Conservation (phyloP, 1,140 invertebrate species). For the Pseudobourletiella spinata region DNA sequence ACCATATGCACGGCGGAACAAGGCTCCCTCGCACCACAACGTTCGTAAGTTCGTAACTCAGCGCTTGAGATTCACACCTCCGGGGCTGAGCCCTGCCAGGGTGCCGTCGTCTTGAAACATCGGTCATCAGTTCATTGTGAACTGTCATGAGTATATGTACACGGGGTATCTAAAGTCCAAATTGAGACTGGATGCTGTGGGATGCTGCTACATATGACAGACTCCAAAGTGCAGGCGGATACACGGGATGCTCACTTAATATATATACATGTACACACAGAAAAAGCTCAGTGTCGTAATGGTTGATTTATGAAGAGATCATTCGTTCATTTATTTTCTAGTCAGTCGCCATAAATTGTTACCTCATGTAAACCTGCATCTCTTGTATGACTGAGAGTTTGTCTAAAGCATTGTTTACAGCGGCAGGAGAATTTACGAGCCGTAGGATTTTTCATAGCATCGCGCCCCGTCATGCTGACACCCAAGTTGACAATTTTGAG, state of each 20-base stretch:
- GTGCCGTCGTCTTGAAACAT: neutral
- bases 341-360: neutral
- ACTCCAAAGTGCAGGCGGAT: no score
- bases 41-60: conserved; percentile 5
- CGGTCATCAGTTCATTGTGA: neutral
- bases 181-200: no score
- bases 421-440: neutral
- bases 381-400: neutral
- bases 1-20: no score
- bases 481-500: neutral
- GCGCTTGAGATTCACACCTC: conserved; percentile 5
- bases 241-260: neutral
- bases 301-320: conserved; percentile 24
- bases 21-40: neutral
- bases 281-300: neutral
- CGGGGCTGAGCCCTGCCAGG: neutral
- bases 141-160: neutral
- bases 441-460: neutral
- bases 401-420: neutral
- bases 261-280: neutral
- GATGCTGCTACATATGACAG: neutral
- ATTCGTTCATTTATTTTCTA: conserved; percentile 24
- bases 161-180: neutral
- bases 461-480: neutral
- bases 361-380: neutral